phyloP scores from a whole-genome alignment of 2,113 vertebrate genomes.

The Spea bombifrons region DNA sequence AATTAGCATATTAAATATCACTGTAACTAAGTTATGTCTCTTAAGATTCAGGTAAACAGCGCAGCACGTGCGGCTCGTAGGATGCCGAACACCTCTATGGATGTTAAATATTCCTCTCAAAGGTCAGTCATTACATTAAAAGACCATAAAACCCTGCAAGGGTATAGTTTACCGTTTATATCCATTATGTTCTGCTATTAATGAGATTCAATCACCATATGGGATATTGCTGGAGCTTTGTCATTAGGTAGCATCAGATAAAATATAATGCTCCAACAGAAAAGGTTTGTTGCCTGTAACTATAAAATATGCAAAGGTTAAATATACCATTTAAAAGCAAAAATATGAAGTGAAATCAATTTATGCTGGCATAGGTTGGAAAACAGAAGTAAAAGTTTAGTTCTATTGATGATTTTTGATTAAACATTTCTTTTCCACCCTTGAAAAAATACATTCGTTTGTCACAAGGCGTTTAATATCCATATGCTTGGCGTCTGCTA shows the following conservation, averaged over 20 bases:
- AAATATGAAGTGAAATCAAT: slow-evolving; percentile 6
- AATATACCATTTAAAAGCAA: slow-evolving; percentile 42
- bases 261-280: slow-evolving; percentile 22
- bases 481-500: not conserved
- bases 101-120: slow-evolving; percentile 45
- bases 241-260: slow-evolving; percentile 29
- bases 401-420: not conserved
- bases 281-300: slow-evolving; percentile 40
- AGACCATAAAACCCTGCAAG: slow-evolving; percentile 42
- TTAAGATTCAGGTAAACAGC: slow-evolving; percentile 7
- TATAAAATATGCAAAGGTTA: slow-evolving; percentile 44
- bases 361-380: not conserved
- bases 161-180: slow-evolving; percentile 44
- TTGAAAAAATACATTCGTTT: not conserved
- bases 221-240: slow-evolving; percentile 16
- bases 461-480: not conserved
- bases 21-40: slow-evolving; percentile 2
- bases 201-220: slow-evolving; percentile 43
- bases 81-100: slow-evolving; percentile 17
- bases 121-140: slow-evolving; percentile 46
- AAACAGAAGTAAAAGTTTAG: slow-evolving; percentile 2
- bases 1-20: slow-evolving; percentile 10
- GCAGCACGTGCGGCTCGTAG: not conserved
- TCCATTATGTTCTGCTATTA: slow-evolving; percentile 43
- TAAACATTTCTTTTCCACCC: not conserved